These are phyloP conservation scores for Synodontis membranacea DNA, from an alignment of 2,113 vertebrate species.

Conservation along the genomic window DNA sequence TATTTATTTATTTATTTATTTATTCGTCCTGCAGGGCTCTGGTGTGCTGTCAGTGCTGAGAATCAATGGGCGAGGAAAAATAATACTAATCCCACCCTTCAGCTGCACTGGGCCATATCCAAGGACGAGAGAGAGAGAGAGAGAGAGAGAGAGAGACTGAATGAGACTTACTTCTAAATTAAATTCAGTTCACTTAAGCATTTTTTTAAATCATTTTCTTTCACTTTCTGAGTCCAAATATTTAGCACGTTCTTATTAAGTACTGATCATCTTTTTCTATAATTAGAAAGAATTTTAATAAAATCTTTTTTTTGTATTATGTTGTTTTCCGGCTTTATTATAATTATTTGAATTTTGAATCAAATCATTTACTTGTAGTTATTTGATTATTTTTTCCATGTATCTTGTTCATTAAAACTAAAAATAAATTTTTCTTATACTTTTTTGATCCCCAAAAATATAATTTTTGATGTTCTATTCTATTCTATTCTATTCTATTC, in stretches of 20 bases:
- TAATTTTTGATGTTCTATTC: too few species aligned
- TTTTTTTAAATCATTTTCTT: background rate
- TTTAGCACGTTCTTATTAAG: background rate
- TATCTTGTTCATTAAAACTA: background rate
- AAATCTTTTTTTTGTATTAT: background rate
- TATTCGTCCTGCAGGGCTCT: conserved; percentile 46
- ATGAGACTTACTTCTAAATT: background rate
- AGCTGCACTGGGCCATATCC: conserved; percentile 49
- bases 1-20: conserved; percentile 33
- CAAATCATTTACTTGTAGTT: background rate
- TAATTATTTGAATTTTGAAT: background rate
- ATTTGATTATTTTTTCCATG: background rate
- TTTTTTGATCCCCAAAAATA: too few species aligned
- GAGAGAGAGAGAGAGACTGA: conserved; percentile 6
- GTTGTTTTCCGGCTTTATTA: too few species aligned
- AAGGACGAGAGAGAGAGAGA: conserved; percentile 52
- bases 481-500: too few species aligned
- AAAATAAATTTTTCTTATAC: background rate
- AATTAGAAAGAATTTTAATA: background rate
- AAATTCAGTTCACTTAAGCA: background rate
- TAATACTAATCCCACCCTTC: conserved; percentile 52
- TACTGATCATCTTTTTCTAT: background rate
- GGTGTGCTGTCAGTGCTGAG: conserved; percentile 46
- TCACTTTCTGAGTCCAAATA: background rate
- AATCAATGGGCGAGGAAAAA: conserved; percentile 56